Evolutionary conservation across 2,797 vertebrate species (phyloP), one percentile per base, ranked within the genome.

Genomic region (Brachymystax lenok): DNA sequence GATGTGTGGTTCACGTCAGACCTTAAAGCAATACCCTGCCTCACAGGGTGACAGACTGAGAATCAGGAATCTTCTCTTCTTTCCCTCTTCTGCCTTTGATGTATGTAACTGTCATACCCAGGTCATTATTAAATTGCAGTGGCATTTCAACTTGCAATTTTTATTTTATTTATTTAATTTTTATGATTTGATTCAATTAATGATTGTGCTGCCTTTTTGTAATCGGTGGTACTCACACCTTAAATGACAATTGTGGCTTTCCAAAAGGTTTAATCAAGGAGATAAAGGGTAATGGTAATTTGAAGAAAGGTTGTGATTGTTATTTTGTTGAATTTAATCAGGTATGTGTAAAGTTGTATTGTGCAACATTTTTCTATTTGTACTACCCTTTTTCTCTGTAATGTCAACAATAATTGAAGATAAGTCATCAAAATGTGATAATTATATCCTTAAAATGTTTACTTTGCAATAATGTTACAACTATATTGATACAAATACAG

Each of bases 1-100:
- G 71, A 77, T 27, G 16, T 46, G 67, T 24, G n/a, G 71, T 71
- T 77, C 71, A 63, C 69, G 67, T 82, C 79, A 77, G 33, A 13
- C 40, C 30, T 69, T 70, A 69, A 72, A 52, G 8, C 54, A 5
- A 16, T 0, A 27, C 30, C 21, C 63, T 74, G 64, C 40, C 33
- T 77, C 72, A 74, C 59, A 63, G 63, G 0, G 1, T 74, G 71
- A 74, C 76, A 74, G 64, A 56, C 3, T 61, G n/a, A 50, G n/a
- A 13, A 12, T n/a, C 8, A 46, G 54, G 0, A 59, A 19, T 24
- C 6, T 0, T 21, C 8, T 19, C 35, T 51, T 2, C 7, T 72
- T 73, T 75, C 61, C 24, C 0, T 28, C 46, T 24, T 66, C 46
- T 54, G 28, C 59, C 54, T 72, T 66, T 72, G 46, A 76, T 46